Evolutionary conservation across 2,113 vertebrate species (phyloP).

Genomic region (Potamarius usumacintae): DNA sequence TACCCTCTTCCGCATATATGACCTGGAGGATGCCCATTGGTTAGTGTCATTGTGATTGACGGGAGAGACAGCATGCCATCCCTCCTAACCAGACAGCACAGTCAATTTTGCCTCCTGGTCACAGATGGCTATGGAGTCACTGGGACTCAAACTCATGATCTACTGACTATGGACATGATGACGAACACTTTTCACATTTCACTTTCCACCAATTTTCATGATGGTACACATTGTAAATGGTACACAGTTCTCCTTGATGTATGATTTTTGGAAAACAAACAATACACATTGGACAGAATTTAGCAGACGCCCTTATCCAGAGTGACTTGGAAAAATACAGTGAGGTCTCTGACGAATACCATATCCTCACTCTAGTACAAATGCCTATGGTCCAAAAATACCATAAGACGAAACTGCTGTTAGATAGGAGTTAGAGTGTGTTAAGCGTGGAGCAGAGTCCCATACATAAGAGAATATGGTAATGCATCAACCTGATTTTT

Average conservation of each 20-base stretch:
- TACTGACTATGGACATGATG: too few species aligned
- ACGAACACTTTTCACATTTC: not conserved
- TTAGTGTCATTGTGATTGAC: not conserved
- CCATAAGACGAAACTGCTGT: not conserved
- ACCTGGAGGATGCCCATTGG: not conserved
- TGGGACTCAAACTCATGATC: not conserved
- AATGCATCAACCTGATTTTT: too few species aligned
- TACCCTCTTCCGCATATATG: not conserved
- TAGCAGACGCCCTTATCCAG: not conserved
- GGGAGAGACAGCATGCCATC: not conserved
- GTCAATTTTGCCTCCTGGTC: not conserved
- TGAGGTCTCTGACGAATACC: not conserved
- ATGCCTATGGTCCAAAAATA: not conserved
- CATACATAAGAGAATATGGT: too few species aligned
- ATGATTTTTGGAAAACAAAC: not conserved
- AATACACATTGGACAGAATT: not conserved
- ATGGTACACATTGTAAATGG: not conserved
- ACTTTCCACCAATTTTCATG: not conserved
- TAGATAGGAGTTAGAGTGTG: not conserved
- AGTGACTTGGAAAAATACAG: not conserved
- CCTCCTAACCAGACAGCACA: not conserved
- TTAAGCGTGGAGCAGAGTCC: not conserved
- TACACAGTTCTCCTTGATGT: not conserved
- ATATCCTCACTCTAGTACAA: not conserved
- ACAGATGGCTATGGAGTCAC: not conserved